Evolutionary conservation across 2,113 vertebrate genomes (phyloP).

Genomic region (Perccottus glenii): DNA sequence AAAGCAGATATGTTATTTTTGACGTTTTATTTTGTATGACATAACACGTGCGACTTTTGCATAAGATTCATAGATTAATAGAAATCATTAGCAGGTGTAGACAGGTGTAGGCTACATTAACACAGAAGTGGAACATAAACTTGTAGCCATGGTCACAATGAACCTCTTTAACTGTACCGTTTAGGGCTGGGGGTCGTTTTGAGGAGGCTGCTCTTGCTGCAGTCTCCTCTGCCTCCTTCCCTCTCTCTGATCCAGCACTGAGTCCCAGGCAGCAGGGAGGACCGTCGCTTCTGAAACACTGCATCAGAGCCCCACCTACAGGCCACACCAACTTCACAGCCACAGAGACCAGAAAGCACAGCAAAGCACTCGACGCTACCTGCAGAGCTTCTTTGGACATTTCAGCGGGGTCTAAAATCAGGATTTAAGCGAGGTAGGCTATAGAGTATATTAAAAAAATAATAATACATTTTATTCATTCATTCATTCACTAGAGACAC

Average conservation of each 20-base stretch:
- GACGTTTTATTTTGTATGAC: background rate
- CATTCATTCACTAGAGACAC: no score
- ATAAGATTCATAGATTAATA: no score
- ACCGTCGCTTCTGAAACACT: slow-evolving; percentile 69
- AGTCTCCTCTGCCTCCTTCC: slow-evolving; percentile 28
- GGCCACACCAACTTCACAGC: slow-evolving; percentile 54
- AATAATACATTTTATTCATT: no score
- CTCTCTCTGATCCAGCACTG: no score
- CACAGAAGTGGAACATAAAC: no score
- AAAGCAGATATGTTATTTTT: slow-evolving; percentile 15
- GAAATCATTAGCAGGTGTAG: no score
- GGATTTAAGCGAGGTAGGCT: background rate
- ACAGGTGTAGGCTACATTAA: no score
- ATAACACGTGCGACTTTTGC: no score
- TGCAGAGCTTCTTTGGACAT: background rate
- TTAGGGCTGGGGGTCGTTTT: no score
- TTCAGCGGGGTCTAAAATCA: background rate
- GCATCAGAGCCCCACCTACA: slow-evolving; percentile 83
- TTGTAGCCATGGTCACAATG: no score
- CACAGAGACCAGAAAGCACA: background rate
- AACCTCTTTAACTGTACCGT: background rate
- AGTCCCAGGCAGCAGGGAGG: slow-evolving; percentile 14
- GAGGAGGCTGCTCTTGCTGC: slow-evolving; percentile 31
- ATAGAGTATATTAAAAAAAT: no score
- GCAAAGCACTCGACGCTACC: background rate